Base-by-base conservation (phyloP, 1,140 invertebrate genomes). In the Alviniconcha marisindica region DNA sequence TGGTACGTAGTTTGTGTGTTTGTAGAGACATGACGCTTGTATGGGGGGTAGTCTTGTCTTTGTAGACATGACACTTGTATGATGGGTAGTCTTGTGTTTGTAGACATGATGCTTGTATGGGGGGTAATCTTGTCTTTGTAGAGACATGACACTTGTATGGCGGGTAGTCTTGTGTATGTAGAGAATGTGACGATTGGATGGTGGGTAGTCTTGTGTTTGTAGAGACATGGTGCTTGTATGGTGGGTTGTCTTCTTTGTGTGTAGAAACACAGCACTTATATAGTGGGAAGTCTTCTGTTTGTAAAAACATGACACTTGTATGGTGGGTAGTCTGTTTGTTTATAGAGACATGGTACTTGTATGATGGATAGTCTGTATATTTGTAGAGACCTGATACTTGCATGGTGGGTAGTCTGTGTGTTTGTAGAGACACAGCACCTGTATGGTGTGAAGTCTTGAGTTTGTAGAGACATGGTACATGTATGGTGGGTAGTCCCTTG, bases 361-460 rank as follows among this genome's bases (percentile, higher is more conserved):
- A n/a, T n/a, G n/a, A n/a, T n/a, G n/a, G n/a, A n/a, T n/a, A n/a
- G n/a, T n/a, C n/a, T n/a, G n/a, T n/a, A n/a, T n/a, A n/a, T n/a
- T n/a, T n/a, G 87, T 95, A 95, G 0, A 96, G 97, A 93, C 95
- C 97, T 73, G 95, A 96, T 86, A 95, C 96, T 86, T 98, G 97
- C 88, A 94, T 97, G 94, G 97, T 97, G 93, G 94, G 76, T 71
- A 33, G 7, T 48, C 7, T 48, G 44, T 48, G 44, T 48, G 44
- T 48, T 5, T 48, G 44, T 48, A 18, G n/a, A n/a, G n/a, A n/a
- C n/a, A n/a, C n/a, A n/a, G n/a, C n/a, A n/a, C n/a, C n/a, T 48
- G 44, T 48, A 31, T 73, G 69, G 69, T 36, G 7, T 18, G n/a
- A 1, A 21, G 1, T 5, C 18, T 48, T 48, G 44, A 10, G 44